Percentiles rank a stretch among this genome's conserved stretches.
phyloP scores from a whole-genome alignment of 2,888 invertebrate genomes.

The Hirtodrosophila trivittata region DNA sequence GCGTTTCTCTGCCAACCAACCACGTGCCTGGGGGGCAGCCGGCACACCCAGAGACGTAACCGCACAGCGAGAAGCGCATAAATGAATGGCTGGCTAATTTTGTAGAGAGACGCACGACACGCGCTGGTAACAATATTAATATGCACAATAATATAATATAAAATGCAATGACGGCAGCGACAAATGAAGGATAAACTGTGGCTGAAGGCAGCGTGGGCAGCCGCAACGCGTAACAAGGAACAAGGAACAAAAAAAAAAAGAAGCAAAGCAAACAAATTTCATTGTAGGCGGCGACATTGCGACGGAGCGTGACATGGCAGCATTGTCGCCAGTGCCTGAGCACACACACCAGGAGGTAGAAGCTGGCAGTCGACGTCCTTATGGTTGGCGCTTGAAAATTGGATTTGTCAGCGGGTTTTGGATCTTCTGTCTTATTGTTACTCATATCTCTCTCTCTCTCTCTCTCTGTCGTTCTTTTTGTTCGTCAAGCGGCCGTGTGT shows the following conservation, averaged over 20 bases:
- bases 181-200: constrained; percentile 53
- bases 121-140: constrained; percentile 75
- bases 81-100: constrained; percentile 75
- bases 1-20: not conserved
- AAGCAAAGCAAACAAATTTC: constrained; percentile 59
- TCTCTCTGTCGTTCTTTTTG: not conserved
- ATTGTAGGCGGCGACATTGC: constrained; percentile 33
- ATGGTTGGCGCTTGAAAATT: constrained; percentile 25
- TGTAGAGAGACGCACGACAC: constrained; percentile 62
- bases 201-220: constrained; percentile 13
- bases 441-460: not conserved
- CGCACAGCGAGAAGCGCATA: constrained; percentile 37
- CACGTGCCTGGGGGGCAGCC: not conserved
- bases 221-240: constrained; percentile 8
- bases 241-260: constrained; percentile 39
- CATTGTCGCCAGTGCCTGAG: constrained; percentile 2
- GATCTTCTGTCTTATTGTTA: constrained; percentile 6
- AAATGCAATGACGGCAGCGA: constrained; percentile 34
- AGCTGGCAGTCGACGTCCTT: constrained; percentile 15
- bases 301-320: constrained; percentile 56
- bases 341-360: constrained; percentile 25
- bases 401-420: constrained; percentile 42
- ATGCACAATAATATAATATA: constrained; percentile 64
- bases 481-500: constrained; percentile 42
- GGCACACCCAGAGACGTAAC: constrained; percentile 19